Conservation (phyloP, 2,888 invertebrate genomes). For the Malachius bipustulatus region DNA sequence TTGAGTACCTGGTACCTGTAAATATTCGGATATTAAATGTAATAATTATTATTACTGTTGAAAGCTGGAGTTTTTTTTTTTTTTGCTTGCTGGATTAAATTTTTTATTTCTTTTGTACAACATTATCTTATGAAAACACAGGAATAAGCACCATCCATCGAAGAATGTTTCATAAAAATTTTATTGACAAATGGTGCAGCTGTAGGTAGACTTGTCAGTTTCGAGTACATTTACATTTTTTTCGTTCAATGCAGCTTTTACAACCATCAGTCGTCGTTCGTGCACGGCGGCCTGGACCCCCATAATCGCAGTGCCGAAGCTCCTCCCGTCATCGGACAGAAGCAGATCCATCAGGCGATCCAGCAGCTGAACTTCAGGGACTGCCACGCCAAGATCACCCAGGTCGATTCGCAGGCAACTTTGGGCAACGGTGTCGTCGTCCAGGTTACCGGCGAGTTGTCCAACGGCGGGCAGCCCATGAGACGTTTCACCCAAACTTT, state of each 20-base stretch:
- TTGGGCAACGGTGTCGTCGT: conserved; percentile 91
- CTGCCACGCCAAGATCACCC: conserved; percentile 95
- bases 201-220: too few relatives aligned
- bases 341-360: conserved; percentile 92
- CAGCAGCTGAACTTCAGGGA: conserved; percentile 90
- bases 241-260: conserved; percentile 89
- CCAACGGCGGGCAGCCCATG: conserved; percentile 94
- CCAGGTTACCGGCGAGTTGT: conserved; percentile 94
- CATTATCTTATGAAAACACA: too few relatives aligned
- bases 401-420: conserved; percentile 92
- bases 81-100: too few relatives aligned
- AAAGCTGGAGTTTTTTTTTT: too few relatives aligned
- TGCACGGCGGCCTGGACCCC: conserved; percentile 83
- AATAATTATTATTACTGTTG: too few relatives aligned
- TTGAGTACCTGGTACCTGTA: too few relatives aligned
- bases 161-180: too few relatives aligned
- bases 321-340: conserved; percentile 76
- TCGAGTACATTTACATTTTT: too few relatives aligned
- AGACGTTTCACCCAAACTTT: conserved; percentile 96
- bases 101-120: too few relatives aligned
- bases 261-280: conserved; percentile 90
- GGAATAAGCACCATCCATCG: too few relatives aligned
- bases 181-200: too few relatives aligned
- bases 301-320: conserved; percentile 75
- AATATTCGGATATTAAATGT: too few relatives aligned